These are phyloP conservation scores for Eurosta solidaginis DNA, from an alignment of 1,140 invertebrate species.

Conservation along the genomic window DNA sequence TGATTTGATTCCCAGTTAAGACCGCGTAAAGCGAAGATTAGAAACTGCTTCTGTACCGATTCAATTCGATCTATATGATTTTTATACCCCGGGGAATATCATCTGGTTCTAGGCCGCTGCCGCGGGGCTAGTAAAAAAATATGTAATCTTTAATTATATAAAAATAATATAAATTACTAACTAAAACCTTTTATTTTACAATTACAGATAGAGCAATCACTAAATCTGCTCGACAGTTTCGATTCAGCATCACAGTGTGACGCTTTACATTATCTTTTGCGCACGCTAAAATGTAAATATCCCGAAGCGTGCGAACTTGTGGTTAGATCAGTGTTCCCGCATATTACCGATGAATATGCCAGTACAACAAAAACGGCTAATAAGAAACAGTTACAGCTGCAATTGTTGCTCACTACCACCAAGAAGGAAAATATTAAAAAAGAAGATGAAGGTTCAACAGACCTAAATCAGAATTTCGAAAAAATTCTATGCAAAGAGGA, in stretches of 20 bases:
- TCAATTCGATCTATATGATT: no score
- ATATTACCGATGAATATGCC: conserved; percentile 48
- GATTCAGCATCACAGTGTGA: conserved; percentile 53
- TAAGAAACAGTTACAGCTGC: conserved; percentile 38
- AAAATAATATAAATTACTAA: no score
- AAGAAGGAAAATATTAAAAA: conserved; percentile 51
- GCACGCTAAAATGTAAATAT: conserved; percentile 56
- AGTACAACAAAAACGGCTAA: conserved; percentile 34
- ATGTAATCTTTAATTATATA: no score
- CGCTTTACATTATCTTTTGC: conserved; percentile 53
- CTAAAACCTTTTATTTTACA: conserved; percentile 1
- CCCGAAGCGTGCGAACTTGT: conserved; percentile 57
- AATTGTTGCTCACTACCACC: conserved; percentile 40
- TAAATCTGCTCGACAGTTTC: conserved; percentile 52
- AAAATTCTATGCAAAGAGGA: conserved; percentile 58
- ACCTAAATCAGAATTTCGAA: conserved; percentile 59
- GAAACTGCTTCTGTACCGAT: no score
- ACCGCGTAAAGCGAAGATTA: no score
- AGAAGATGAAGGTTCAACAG: conserved; percentile 46
- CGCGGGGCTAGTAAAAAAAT: no score
- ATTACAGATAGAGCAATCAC: conserved; percentile 53
- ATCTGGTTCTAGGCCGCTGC: no score
- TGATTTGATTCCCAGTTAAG: no score
- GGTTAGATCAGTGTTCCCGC: conserved; percentile 48
- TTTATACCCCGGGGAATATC: no score